A percentile compares a stretch with the other conserved stretches of the same genome.
Conservation (phyloP, 1,140 invertebrate species). For the Kradibia gibbosae region DNA sequence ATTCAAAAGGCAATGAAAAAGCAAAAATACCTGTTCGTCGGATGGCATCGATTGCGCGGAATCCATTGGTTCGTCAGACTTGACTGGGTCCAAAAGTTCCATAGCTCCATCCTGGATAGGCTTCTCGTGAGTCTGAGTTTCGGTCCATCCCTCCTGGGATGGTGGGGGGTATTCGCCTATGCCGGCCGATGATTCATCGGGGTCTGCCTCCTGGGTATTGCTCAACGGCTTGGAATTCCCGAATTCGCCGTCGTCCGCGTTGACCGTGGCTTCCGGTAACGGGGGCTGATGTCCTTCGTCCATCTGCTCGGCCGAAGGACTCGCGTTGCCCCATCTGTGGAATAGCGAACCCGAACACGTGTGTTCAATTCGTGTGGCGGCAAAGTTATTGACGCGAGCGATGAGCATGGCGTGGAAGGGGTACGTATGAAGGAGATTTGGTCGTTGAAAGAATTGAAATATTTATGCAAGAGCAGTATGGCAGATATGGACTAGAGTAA, state of each 20-base stretch:
- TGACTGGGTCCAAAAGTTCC: background rate
- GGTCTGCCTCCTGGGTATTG: background rate
- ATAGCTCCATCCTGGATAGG: background rate
- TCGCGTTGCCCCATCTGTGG: slow-evolving; percentile 68
- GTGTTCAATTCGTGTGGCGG: background rate
- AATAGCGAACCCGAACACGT: background rate
- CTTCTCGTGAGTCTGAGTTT: background rate
- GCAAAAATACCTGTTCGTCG: background rate
- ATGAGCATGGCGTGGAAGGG: no score
- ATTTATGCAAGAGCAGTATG: no score
- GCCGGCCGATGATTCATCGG: background rate
- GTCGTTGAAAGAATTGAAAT: no score
- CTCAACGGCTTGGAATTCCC: no score
- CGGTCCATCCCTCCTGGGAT: background rate
- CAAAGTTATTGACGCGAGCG: no score
- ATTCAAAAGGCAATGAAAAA: no score
- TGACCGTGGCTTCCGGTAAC: background rate
- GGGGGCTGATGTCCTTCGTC: slow-evolving; percentile 25
- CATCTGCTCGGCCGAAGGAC: slow-evolving; percentile 60
- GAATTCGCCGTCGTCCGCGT: background rate
- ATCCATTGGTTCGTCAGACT: background rate
- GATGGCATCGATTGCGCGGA: background rate
- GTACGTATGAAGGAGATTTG: no score
- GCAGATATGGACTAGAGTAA: no score
- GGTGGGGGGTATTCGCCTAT: background rate